Conservation (phyloP, 1,140 invertebrate species). For the Drosophila athabasca region DNA sequence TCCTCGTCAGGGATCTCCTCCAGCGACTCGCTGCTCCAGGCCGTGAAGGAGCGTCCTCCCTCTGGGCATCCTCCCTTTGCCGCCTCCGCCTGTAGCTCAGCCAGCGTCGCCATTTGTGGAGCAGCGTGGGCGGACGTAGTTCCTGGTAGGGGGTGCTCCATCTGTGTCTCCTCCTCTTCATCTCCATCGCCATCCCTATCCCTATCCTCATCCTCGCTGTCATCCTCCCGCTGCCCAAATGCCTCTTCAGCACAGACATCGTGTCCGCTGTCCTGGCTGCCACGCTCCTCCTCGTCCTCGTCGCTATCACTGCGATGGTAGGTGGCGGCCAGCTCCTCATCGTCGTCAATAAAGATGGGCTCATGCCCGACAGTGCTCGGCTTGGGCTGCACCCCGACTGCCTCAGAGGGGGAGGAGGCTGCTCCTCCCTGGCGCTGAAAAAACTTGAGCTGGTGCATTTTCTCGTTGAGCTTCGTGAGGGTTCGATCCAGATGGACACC, state of each 20-base stretch:
- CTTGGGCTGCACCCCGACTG: constrained; percentile 18
- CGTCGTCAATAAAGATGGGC: constrained; percentile 67
- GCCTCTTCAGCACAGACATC: constrained; percentile 54
- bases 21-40: constrained; percentile 69
- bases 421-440: constrained; percentile 48
- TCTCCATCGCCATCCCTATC: not conserved
- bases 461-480: constrained; percentile 65
- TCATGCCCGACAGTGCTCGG: constrained; percentile 67
- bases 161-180: not conserved
- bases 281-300: constrained; percentile 13
- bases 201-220: not conserved
- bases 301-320: constrained; percentile 69
- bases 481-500: constrained; percentile 58
- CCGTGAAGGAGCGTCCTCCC: constrained; percentile 36
- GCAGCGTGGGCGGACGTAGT: constrained; percentile 29
- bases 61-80: not conserved
- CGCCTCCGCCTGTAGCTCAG: constrained; percentile 45
- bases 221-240: constrained; percentile 33
- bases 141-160: constrained; percentile 19
- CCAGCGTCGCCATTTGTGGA: constrained; percentile 51
- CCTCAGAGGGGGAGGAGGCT: not conserved
- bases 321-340: constrained; percentile 61
- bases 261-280: constrained; percentile 43
- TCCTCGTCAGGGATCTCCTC: constrained; percentile 61
- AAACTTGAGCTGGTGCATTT: constrained; percentile 74